Evolutionary conservation across 2,113 vertebrate genomes (phyloP).

Genomic region (Sebastes schlegelii): DNA sequence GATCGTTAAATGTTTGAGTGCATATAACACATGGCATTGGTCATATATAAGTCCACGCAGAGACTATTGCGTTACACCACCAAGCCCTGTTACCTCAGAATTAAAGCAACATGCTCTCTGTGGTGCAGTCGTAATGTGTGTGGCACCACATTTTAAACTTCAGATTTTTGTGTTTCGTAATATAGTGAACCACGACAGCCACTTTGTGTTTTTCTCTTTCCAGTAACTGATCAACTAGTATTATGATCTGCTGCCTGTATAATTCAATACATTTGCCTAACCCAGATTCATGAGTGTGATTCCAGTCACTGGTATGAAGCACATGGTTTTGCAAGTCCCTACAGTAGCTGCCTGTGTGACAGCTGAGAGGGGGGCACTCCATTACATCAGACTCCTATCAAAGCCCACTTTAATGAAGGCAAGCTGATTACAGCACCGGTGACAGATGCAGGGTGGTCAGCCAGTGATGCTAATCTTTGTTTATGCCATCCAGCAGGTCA

Average conservation of each 20-base stretch:
- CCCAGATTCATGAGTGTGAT: conserved; percentile 46
- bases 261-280: conserved; percentile 47
- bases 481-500: conserved; percentile 66
- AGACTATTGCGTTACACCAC: conserved; percentile 51
- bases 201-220: conserved; percentile 30
- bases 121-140: conserved; percentile 26
- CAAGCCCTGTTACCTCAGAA: conserved; percentile 33
- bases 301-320: conserved; percentile 57
- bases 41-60: conserved; percentile 47
- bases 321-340: conserved; percentile 50
- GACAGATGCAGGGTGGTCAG: conserved; percentile 71
- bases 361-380: conserved; percentile 63
- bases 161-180: conserved; percentile 16
- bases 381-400: conserved; percentile 72
- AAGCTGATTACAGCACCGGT: conserved; percentile 66
- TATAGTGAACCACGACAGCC: conserved; percentile 10
- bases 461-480: conserved; percentile 74
- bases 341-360: conserved; percentile 61
- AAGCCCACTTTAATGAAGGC: conserved; percentile 71
- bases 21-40: conserved; percentile 29
- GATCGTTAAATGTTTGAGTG: conserved; percentile 46
- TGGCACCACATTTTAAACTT: conserved; percentile 31
- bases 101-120: conserved; percentile 46
- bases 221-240: conserved; percentile 21
- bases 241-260: conserved; percentile 24